Conservation (phyloP, 2,888 invertebrate species). For the Nysson spinosus region DNA sequence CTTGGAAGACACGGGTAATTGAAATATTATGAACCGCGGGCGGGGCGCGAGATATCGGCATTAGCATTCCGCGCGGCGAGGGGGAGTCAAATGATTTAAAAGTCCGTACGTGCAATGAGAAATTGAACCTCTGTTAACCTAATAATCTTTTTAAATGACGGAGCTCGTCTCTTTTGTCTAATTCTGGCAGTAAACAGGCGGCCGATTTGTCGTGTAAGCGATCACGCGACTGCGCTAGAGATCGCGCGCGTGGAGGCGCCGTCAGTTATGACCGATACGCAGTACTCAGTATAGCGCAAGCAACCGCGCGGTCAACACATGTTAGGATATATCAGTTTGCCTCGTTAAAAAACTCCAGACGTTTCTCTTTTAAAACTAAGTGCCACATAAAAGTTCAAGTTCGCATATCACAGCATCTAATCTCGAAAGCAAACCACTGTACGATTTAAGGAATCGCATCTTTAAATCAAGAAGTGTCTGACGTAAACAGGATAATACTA, state of each 20-base stretch:
- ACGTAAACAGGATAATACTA: neutral
- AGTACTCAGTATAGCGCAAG: slow-evolving; percentile 59
- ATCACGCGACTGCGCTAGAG: slow-evolving; percentile 58
- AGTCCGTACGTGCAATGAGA: neutral
- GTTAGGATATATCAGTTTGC: neutral
- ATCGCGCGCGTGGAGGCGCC: slow-evolving; percentile 48
- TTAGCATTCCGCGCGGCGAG: no score
- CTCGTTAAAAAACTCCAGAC: neutral
- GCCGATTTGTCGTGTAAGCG: slow-evolving; percentile 42
- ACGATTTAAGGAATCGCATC: no score
- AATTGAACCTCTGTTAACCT: slow-evolving; percentile 25
- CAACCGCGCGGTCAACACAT: slow-evolving; percentile 39
- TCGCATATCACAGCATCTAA: no score
- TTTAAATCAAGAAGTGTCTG: neutral
- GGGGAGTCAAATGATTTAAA: slow-evolving; percentile 25
- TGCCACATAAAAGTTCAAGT: no score
- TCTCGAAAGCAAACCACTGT: no score
- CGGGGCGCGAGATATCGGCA: no score
- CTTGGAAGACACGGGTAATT: no score
- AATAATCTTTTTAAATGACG: slow-evolving; percentile 13
- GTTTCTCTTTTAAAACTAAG: no score
- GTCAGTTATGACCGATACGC: slow-evolving; percentile 53
- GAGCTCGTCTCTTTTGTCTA: slow-evolving; percentile 49
- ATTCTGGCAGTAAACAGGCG: slow-evolving; percentile 43
- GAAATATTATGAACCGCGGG: no score